Percentiles rank a stretch among this genome's conserved stretches.
Evolutionary conservation across 1,140 invertebrate species (phyloP).

Genomic region (Dendroctonus valens): DNA sequence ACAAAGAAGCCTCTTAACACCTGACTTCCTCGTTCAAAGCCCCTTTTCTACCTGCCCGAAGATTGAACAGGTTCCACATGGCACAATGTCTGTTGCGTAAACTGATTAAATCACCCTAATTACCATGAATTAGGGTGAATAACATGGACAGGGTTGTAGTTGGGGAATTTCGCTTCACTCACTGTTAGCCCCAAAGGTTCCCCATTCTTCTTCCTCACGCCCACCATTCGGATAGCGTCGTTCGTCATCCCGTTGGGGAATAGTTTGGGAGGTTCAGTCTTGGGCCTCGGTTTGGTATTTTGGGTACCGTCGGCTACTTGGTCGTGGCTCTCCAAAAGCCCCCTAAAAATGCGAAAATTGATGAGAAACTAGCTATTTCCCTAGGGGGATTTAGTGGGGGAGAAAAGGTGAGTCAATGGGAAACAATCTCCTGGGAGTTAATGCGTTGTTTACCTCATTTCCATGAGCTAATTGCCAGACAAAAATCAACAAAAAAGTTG

Average conservation of each 20-base stretch:
- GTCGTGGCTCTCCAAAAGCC: conserved; percentile 70
- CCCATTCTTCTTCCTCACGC: conserved; percentile 80
- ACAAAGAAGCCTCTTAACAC: conserved; percentile 13
- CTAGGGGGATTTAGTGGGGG: too few species aligned
- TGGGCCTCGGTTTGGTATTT: conserved; percentile 34
- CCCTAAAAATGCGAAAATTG: conserved; percentile 44
- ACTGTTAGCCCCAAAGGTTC: conserved; percentile 83
- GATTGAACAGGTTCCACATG: too few species aligned
- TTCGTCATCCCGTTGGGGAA: conserved; percentile 63
- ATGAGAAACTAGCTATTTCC: background rate
- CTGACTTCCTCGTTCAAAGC: conserved; percentile 6
- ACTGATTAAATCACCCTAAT: too few species aligned
- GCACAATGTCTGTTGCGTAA: too few species aligned
- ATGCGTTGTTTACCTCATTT: too few species aligned
- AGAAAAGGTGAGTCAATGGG: too few species aligned
- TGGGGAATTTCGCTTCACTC: conserved; percentile 36
- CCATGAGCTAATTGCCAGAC: too few species aligned
- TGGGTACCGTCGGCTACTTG: conserved; percentile 54
- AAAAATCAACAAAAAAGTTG: background rate
- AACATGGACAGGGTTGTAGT: too few species aligned
- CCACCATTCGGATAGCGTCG: conserved; percentile 84
- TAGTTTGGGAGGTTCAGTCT: conserved; percentile 42
- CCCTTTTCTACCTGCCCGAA: too few species aligned
- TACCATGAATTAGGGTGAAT: too few species aligned
- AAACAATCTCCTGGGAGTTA: too few species aligned